A percentile compares a stretch with the other conserved stretches of the same genome.
These are phyloP conservation scores for Drosophila pseudotalamancana DNA, from an alignment of 2,888 invertebrate genomes.

Conservation along the genomic window DNA sequence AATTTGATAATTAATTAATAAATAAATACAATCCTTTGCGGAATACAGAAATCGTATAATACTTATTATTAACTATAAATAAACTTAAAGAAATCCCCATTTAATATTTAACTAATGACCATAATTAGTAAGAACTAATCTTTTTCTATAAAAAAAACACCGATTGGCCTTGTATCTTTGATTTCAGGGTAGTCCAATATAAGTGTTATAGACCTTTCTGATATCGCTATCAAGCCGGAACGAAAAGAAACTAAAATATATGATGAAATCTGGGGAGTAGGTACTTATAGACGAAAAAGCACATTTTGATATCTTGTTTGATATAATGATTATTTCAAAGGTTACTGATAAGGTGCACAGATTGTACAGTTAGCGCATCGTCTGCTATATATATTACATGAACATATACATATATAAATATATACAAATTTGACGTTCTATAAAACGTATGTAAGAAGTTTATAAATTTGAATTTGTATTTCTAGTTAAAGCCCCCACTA, in stretches of 20 bases:
- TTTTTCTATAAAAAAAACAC: too few species aligned
- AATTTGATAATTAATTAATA: slow-evolving; percentile 33
- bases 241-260: not conserved
- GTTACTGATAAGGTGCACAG: slow-evolving; percentile 9
- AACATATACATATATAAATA: too few species aligned
- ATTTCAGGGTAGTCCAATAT: too few species aligned
- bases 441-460: slow-evolving; percentile 1
- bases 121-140: too few species aligned
- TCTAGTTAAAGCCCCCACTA: not conserved
- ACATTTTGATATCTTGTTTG: not conserved
- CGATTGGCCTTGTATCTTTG: too few species aligned
- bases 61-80: too few species aligned
- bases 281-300: not conserved
- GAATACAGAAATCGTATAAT: not conserved
- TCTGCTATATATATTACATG: too few species aligned
- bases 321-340: slow-evolving; percentile 1
- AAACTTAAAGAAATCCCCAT: too few species aligned
- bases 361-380: not conserved
- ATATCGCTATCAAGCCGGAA: not conserved
- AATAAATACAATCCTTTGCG: slow-evolving; percentile 26
- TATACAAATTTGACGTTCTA: slow-evolving; percentile 1
- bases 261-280: not conserved
- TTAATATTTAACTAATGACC: too few species aligned
- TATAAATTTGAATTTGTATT: slow-evolving; percentile 15
- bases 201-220: not conserved